Evolutionary conservation across 2,888 invertebrate genomes (phyloP), one percentile per base, ranked within the genome.

Genomic region (Eupithecia dodoneata): DNA sequence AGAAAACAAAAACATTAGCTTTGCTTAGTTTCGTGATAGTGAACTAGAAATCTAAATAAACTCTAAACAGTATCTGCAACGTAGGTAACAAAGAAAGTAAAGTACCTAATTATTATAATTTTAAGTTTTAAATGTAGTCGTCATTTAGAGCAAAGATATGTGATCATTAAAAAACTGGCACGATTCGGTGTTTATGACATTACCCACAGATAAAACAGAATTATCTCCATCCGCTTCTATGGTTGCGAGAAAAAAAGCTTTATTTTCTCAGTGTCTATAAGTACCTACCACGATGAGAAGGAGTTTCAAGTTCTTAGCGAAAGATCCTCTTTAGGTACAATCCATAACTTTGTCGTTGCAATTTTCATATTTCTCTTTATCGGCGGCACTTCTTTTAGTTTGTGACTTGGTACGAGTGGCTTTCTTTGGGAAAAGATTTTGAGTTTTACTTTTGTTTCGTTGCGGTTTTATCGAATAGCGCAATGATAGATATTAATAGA

Each of bases 341-440:
- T 79, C 72, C 71, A 76, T 73, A 81, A 81, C 77, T 83, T 82
- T 82, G 79, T 80, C 80, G 81, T 78, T 81, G 82, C 85, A 83
- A 85, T 87, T 85, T 86, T 86, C 84, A 85, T 85, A 85, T 85
- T 86, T 87, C 83, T 82, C 70, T 78, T 81, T 79, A 77, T 79
- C 80, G 81, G 83, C 79, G 82, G 83, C 82, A 83, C 74, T 75
- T 71, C 81, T 85, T 85, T 85, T 86, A 80, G 81, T 83, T 84
- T 76, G 79, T 83, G 81, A 83, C 80, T 80, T 81, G 79, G 72
- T 74, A 67, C 15, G 13, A 44, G 15, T 69, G 67, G 66, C 41
- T 73, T 76, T 72, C 69, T 44, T n/a, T 13, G 71, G 72, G 77
- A 55, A 73, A 72, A 70, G 71, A 76, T 73, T 77, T 73, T 69